Conservation (phyloP, 2,113 vertebrate genomes). For the Blennius ocellaris region DNA sequence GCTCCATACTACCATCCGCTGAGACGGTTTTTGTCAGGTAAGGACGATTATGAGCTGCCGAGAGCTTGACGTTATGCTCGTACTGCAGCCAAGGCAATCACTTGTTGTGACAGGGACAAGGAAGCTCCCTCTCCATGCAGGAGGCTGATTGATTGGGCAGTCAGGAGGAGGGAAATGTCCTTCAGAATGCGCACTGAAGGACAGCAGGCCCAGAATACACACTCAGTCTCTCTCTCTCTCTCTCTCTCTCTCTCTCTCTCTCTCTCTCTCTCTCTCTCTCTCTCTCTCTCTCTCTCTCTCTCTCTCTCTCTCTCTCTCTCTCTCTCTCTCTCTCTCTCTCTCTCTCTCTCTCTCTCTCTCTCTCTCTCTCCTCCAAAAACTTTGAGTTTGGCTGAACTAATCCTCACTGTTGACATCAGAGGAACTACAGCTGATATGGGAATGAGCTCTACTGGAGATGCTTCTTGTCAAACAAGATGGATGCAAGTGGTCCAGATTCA, state of each 20-base stretch:
- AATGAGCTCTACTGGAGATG: conserved; percentile 61
- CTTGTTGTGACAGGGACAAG: conserved; percentile 77
- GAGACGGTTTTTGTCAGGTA: conserved; percentile 56
- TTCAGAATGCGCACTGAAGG: conserved; percentile 73
- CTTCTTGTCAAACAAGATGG: conserved; percentile 60
- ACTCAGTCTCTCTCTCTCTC: conserved; percentile 32
- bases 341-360: too few species aligned
- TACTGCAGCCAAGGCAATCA: conserved; percentile 71
- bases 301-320: too few species aligned
- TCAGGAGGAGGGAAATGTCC: conserved; percentile 72
- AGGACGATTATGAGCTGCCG: conserved; percentile 67
- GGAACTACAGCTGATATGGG: conserved; percentile 40
- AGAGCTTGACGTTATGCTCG: conserved; percentile 58
- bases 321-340: conserved; percentile 15
- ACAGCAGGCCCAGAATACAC: conserved; percentile 44
- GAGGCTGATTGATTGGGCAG: conserved; percentile 81
- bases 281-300: too few species aligned
- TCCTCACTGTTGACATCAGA: conserved; percentile 60
- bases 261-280: conserved; percentile 9
- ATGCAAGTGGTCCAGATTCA: conserved; percentile 50
- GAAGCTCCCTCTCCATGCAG: conserved; percentile 69
- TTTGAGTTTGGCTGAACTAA: conserved; percentile 66
- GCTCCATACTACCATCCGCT: conserved; percentile 31
- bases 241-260: conserved; percentile 38
- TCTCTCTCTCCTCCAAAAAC: conserved; percentile 49